These are phyloP conservation scores for Blastomussa wellsi DNA, from an alignment of 92 coral and sea anemone genomes.

Conservation along the genomic window DNA sequence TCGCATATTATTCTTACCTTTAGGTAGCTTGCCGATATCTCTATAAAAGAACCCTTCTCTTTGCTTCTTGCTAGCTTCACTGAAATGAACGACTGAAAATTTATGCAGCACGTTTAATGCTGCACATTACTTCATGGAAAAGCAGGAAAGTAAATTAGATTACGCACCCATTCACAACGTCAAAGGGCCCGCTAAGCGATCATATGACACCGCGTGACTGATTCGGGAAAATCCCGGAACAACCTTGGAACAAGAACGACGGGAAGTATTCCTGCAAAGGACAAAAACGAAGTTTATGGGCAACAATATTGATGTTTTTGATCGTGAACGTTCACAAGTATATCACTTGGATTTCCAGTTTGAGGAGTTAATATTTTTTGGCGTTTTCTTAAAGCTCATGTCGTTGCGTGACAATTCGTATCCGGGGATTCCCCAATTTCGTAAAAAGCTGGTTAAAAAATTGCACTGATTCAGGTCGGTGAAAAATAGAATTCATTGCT, in stretches of 20 bases:
- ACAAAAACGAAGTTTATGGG: not conserved
- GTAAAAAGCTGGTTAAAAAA: not conserved
- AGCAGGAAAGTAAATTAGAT: not conserved
- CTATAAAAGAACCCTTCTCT: not conserved
- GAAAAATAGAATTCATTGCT: not conserved
- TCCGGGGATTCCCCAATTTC: conserved; percentile 22
- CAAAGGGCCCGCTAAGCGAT: not conserved
- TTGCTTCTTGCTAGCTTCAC: not conserved
- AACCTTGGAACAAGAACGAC: not conserved
- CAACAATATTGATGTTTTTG: not conserved
- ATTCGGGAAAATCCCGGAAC: conserved; percentile 33
- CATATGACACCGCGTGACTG: conserved; percentile 1
- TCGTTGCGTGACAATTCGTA: conserved; percentile 8
- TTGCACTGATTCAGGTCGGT: not conserved
- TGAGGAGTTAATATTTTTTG: not conserved
- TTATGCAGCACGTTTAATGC: not conserved
- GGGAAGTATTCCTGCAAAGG: not conserved
- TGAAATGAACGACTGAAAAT: not conserved
- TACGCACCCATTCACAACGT: conserved; percentile 4
- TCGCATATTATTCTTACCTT: conserved; percentile 9
- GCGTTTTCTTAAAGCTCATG: not conserved
- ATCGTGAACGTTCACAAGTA: not conserved
- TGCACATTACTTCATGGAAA: conserved; percentile 1
- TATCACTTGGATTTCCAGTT: not conserved
- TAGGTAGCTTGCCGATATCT: not conserved